These are phyloP conservation scores for Cordylochernes scorpioides DNA, from an alignment of 2,888 invertebrate species.

Conservation along the genomic window DNA sequence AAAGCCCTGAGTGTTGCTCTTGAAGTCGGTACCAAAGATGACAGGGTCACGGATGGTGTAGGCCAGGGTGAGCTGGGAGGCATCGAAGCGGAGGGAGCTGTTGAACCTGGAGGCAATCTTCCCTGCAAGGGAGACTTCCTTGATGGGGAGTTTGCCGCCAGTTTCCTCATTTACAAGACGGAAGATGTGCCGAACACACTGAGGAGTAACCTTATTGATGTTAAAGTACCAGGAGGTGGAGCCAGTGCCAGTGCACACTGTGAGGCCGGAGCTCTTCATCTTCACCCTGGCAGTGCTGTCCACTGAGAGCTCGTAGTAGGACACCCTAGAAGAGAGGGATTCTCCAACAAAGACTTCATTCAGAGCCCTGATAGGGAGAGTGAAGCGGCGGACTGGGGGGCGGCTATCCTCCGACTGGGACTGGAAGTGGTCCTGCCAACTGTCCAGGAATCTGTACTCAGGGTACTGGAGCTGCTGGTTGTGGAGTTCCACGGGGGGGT, in stretches of 20 bases:
- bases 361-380: conserved; percentile 66
- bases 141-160: conserved; percentile 17
- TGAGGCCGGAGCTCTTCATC: conserved; percentile 85
- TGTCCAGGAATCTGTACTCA: conserved; percentile 25
- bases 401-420: conserved; percentile 7
- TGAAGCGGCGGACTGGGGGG: conserved; percentile 20
- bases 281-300: conserved; percentile 38
- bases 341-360: conserved; percentile 98
- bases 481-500: conserved; percentile 41
- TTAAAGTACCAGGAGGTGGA: conserved; percentile 94
- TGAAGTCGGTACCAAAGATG: conserved; percentile 19
- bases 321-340: conserved; percentile 72
- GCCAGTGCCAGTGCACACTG: conserved; percentile 86
- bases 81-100: conserved; percentile 27
- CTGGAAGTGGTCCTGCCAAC: conserved; percentile 17
- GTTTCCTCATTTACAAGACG: conserved; percentile 19
- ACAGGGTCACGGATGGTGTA: conserved; percentile 71
- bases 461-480: conserved; percentile 32
- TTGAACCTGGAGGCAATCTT: conserved; percentile 27
- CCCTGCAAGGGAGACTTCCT: conserved; percentile 18
- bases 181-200: conserved; percentile 43
- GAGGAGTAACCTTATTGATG: conserved; percentile 53
- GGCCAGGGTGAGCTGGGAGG: conserved; percentile 41
- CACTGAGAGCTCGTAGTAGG: conserved; percentile 56
- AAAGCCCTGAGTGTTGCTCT: conserved; percentile 38